phyloP scores from a whole-genome alignment of 2,888 invertebrate genomes.

The Seira ritae region DNA sequence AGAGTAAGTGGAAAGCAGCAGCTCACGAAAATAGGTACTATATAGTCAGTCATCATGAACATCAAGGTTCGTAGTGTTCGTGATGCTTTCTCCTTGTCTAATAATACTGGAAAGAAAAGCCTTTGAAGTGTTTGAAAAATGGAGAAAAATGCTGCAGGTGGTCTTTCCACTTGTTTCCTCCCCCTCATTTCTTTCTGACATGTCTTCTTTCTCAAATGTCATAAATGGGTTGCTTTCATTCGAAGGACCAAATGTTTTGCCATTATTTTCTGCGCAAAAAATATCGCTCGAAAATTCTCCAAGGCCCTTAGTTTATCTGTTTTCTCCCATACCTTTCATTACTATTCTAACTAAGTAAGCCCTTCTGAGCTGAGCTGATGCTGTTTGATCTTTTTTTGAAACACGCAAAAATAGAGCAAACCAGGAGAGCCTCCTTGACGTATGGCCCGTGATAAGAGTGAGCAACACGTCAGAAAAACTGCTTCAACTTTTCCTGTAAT shows the following conservation, averaged over 20 bases:
- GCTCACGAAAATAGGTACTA: too few species aligned
- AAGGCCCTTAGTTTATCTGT: background rate
- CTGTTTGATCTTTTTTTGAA: background rate
- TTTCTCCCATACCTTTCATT: slow-evolving; percentile 21
- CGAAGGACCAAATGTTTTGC: slow-evolving; percentile 27
- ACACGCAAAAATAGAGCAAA: background rate
- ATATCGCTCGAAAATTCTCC: slow-evolving; percentile 7
- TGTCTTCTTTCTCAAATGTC: slow-evolving; percentile 27
- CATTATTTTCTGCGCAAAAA: slow-evolving; percentile 19
- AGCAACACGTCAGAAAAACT: slow-evolving; percentile 27
- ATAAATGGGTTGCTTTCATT: slow-evolving; percentile 37
- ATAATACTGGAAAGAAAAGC: too few species aligned
- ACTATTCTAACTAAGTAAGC: too few species aligned
- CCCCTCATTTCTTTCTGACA: slow-evolving; percentile 9
- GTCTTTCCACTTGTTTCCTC: slow-evolving; percentile 35
- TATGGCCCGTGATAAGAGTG: too few species aligned
- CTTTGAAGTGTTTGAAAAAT: slow-evolving; percentile 36
- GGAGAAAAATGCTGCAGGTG: slow-evolving; percentile 52
- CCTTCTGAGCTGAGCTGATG: too few species aligned
- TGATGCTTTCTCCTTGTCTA: slow-evolving; percentile 17
- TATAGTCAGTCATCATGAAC: too few species aligned
- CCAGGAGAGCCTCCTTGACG: too few species aligned
- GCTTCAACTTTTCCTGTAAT: background rate
- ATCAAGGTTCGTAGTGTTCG: slow-evolving; percentile 50
- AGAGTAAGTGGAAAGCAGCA: background rate